A percentile compares a stretch with the other conserved stretches of the same genome.
phyloP scores from a whole-genome alignment of 2,797 vertebrate genomes.

The Prionace glauca region DNA sequence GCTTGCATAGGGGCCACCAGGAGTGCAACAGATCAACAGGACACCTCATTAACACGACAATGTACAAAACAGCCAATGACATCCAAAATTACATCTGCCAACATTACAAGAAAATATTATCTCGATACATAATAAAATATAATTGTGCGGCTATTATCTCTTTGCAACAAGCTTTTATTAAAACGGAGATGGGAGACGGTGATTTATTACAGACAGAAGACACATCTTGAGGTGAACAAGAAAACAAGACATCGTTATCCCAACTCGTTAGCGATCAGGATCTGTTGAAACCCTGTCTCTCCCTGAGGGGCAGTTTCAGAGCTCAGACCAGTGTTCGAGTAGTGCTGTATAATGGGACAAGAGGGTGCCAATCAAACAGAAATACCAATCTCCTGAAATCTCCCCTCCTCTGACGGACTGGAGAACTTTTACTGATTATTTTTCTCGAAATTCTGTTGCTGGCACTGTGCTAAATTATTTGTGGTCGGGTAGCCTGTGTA shows the following conservation, averaged over 20 bases:
- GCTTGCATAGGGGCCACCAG: background rate
- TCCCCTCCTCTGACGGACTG: background rate
- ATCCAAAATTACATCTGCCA: slow-evolving; percentile 20
- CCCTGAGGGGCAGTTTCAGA: background rate
- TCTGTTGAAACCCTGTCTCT: background rate
- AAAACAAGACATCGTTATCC: background rate
- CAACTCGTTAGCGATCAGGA: background rate
- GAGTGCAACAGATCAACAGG: background rate
- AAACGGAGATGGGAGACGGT: background rate
- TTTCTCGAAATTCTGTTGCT: background rate
- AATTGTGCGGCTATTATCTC: slow-evolving; percentile 16
- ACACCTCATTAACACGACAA: background rate
- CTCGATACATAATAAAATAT: background rate
- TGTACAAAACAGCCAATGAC: background rate
- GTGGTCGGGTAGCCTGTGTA: background rate
- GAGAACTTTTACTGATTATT: background rate
- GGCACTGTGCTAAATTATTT: background rate
- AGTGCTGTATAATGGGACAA: no score
- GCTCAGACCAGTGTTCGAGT: no score
- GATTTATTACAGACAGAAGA: background rate
- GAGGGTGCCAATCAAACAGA: background rate
- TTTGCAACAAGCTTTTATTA: slow-evolving; percentile 4
- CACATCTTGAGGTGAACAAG: background rate
- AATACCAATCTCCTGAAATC: background rate
- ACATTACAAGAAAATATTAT: slow-evolving; percentile 28